Percentiles rank a stretch among this genome's conserved stretches.
Evolutionary conservation across 2,888 invertebrate species (phyloP).

Genomic region (Pristionchus mayeri): DNA sequence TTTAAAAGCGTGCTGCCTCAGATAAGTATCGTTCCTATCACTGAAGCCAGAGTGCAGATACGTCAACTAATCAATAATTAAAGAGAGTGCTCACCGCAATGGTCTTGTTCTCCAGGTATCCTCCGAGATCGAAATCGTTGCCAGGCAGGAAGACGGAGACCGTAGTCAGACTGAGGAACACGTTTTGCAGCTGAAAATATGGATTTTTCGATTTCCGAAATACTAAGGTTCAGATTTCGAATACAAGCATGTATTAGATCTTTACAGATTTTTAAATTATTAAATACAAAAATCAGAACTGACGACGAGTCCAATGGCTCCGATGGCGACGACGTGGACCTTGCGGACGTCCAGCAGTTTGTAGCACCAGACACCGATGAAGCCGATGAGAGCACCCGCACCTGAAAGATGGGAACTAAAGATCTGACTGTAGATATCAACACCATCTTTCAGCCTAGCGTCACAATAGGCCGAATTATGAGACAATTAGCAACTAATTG

Average conservation of each 20-base stretch:
- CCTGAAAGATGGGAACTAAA: background rate
- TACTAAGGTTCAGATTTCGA: too few species aligned
- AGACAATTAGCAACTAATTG: background rate
- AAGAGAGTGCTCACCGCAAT: background rate
- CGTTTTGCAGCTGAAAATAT: slow-evolving; percentile 66
- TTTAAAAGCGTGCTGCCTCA: too few species aligned
- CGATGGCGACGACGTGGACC: background rate
- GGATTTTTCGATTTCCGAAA: too few species aligned
- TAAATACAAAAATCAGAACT: background rate
- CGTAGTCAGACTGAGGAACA: slow-evolving; percentile 65
- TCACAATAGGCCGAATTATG: too few species aligned
- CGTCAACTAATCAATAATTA: background rate
- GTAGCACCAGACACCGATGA: slow-evolving; percentile 48
- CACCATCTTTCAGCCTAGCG: too few species aligned
- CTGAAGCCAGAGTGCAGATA: too few species aligned
- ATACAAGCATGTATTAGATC: too few species aligned
- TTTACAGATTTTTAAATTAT: too few species aligned
- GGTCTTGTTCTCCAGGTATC: slow-evolving; percentile 54
- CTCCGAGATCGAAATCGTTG: slow-evolving; percentile 66
- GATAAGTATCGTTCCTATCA: too few species aligned
- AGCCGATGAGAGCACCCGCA: slow-evolving; percentile 48
- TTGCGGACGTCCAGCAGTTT: background rate
- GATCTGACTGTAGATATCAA: background rate
- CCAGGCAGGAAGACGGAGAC: slow-evolving; percentile 67
- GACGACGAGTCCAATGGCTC: slow-evolving; percentile 48